Percentiles rank a stretch among this genome's conserved stretches.
Conservation (phyloP, 2,797 vertebrate species). For the Argyrosomus regius region DNA sequence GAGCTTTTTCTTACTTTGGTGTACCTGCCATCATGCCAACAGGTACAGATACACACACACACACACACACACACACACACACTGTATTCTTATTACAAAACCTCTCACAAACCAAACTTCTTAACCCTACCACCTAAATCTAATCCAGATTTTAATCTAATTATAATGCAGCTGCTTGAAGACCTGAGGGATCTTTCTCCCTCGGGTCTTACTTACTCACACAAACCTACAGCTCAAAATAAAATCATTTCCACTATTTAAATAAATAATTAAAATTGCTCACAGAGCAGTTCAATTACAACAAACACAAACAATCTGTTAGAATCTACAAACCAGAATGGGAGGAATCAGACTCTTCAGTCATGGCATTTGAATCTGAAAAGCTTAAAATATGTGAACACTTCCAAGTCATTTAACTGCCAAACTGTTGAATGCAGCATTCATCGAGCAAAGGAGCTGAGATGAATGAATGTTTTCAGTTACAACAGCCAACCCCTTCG, state of each 20-base stretch:
- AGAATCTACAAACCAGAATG: not conserved
- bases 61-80: constrained; percentile 3
- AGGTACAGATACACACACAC: constrained; percentile 80
- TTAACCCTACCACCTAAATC: not conserved
- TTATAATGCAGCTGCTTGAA: too few relatives aligned
- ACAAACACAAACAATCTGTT: not conserved
- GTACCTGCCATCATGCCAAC: constrained; percentile 93
- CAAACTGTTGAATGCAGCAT: constrained; percentile 21
- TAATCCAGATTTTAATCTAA: not conserved
- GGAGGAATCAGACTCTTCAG: not conserved
- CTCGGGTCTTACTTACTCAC: not conserved
- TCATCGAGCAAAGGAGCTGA: not conserved
- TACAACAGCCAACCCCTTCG: not conserved
- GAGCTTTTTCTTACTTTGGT: constrained; percentile 96
- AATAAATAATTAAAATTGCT: not conserved
- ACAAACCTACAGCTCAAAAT: not conserved
- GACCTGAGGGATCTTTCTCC: too few relatives aligned
- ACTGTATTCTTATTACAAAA: not conserved
- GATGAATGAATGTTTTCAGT: constrained; percentile 18
- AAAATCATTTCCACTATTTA: too few relatives aligned
- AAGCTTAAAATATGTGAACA: not conserved
- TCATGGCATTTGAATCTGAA: not conserved
- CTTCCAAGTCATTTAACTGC: not conserved
- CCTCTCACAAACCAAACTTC: not conserved
- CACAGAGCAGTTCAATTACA: not conserved